Conservation (phyloP, 2,797 vertebrate species). For the Anisognathus igniventris region DNA sequence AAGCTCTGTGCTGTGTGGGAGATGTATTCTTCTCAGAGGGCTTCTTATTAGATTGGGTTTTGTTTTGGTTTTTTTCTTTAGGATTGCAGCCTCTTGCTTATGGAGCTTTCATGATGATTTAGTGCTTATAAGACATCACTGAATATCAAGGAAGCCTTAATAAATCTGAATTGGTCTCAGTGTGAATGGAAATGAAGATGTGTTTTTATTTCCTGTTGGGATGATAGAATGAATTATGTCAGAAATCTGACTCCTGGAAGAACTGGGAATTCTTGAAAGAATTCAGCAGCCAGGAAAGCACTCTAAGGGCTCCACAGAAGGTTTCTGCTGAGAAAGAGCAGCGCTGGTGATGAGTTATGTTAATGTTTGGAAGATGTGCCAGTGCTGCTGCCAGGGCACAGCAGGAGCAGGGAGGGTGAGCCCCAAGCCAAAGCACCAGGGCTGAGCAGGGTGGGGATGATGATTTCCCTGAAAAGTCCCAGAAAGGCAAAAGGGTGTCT, state of each 20-base stretch:
- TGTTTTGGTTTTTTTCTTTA: not conserved
- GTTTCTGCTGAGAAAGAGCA: not conserved
- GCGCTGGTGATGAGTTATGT: not conserved
- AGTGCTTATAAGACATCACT: slow-evolving; percentile 40
- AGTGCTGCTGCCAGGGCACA: not conserved
- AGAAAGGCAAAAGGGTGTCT: not conserved
- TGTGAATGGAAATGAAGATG: slow-evolving; percentile 60
- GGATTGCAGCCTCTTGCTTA: not conserved
- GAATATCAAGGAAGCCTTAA: slow-evolving; percentile 61
- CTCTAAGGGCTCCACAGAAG: not conserved
- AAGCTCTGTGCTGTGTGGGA: slow-evolving; percentile 5
- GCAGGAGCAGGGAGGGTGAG: not conserved
- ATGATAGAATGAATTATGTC: slow-evolving; percentile 50
- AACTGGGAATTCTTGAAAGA: slow-evolving; percentile 34
- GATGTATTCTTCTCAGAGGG: slow-evolving; percentile 41
- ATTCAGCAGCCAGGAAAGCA: not conserved
- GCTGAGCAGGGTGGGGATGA: no score
- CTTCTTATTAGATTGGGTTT: slow-evolving; percentile 31
- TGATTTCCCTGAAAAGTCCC: accelerated
- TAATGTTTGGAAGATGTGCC: not conserved
- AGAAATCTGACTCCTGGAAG: slow-evolving; percentile 27
- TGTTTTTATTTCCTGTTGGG: slow-evolving; percentile 49
- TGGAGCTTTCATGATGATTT: slow-evolving; percentile 45
- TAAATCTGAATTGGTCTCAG: slow-evolving; percentile 68
- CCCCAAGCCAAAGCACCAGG: not conserved